Percentiles rank a stretch among this genome's conserved stretches.
Evolutionary conservation across 92 coral and sea anemone genomes (phyloP).

Genomic region (Zoanthus sansibaricus): DNA sequence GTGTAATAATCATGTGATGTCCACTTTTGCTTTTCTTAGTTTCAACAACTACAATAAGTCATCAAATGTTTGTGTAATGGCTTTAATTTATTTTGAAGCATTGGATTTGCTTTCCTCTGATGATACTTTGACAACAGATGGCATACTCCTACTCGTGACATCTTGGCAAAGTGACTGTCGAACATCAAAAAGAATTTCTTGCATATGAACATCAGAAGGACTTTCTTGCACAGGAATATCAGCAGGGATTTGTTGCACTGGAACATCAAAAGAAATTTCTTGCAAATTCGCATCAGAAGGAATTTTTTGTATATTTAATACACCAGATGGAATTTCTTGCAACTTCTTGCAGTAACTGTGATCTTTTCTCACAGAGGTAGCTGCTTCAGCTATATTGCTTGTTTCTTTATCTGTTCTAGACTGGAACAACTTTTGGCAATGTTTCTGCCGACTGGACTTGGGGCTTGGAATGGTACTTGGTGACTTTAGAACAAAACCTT

Average conservation of each 20-base stretch:
- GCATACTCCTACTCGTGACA: constrained; percentile 9
- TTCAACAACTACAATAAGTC: constrained; percentile 27
- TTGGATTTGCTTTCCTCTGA: constrained; percentile 16
- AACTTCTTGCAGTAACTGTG: constrained; percentile 19
- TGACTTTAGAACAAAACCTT: constrained; percentile 17
- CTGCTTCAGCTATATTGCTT: neutral
- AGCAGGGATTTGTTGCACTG: neutral
- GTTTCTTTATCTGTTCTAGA: constrained; percentile 12
- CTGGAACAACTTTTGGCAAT: constrained; percentile 9
- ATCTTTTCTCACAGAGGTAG: constrained; percentile 8
- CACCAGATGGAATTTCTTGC: neutral
- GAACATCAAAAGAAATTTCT: neutral
- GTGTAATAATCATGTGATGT: constrained; percentile 8
- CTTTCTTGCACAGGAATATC: neutral
- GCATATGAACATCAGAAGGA: neutral
- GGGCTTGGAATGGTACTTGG: constrained; percentile 20
- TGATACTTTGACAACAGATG: constrained; percentile 8
- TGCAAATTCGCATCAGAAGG: neutral
- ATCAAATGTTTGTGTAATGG: neutral
- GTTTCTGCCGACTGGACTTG: constrained; percentile 18
- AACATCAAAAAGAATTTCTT: neutral
- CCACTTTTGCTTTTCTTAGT: constrained; percentile 18
- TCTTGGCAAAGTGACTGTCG: constrained; percentile 19
- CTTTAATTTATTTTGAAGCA: constrained; percentile 16
- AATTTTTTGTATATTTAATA: too few species aligned